Conservation (phyloP, 2,888 invertebrate species). For the Acanthococcus lagerstroemiae region DNA sequence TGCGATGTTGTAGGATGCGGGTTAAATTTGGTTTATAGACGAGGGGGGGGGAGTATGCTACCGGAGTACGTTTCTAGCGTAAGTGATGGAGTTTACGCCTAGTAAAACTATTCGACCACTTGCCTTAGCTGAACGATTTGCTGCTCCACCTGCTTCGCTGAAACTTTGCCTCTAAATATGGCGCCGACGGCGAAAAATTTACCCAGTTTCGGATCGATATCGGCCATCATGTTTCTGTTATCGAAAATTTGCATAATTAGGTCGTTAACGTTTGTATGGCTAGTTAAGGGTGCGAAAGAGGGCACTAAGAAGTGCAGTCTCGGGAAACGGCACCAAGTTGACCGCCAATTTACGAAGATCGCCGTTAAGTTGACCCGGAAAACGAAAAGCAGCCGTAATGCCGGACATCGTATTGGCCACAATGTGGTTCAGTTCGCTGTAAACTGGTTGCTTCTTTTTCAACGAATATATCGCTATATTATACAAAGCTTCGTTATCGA, state of each 20-base stretch:
- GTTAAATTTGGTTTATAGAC: too few relatives aligned
- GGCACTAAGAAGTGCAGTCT: constrained; percentile 32
- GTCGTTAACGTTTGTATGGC: constrained; percentile 6
- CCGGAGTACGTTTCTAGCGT: too few relatives aligned
- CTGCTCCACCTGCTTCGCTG: constrained; percentile 31
- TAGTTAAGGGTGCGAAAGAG: constrained; percentile 25
- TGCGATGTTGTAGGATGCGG: too few relatives aligned
- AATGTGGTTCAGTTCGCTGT: constrained; percentile 29
- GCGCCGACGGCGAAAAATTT: constrained; percentile 32
- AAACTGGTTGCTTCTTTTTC: constrained; percentile 20
- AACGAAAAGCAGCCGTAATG: constrained; percentile 32
- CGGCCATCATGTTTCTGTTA: constrained; percentile 27
- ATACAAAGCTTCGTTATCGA: constrained; percentile 67
- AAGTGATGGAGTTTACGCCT: too few relatives aligned
- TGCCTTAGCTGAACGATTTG: constrained; percentile 22
- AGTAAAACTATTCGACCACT: background rate
- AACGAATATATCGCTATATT: constrained; percentile 52
- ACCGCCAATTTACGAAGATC: constrained; percentile 29
- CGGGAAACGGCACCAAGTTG: constrained; percentile 28
- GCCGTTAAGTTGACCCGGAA: constrained; percentile 31
- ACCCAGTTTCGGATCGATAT: constrained; percentile 27
- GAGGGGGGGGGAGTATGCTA: too few relatives aligned
- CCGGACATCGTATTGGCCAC: constrained; percentile 30
- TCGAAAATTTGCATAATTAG: constrained; percentile 29
- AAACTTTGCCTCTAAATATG: constrained; percentile 32